A percentile compares a stretch with the other conserved stretches of the same genome.
phyloP scores from a whole-genome alignment of 2,113 vertebrate genomes.

The Pao palembangensis region DNA sequence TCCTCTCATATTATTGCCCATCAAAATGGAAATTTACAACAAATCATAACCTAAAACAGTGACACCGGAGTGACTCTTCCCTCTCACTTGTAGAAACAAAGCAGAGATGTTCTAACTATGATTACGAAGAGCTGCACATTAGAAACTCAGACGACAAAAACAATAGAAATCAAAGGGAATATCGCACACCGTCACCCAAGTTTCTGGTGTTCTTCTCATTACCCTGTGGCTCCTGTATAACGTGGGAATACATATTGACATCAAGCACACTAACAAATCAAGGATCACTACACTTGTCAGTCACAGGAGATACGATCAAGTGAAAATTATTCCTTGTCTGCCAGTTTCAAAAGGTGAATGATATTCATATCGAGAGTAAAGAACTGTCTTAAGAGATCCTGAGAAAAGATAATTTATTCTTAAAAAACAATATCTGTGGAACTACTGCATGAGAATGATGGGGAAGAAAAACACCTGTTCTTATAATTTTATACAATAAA shows the following conservation, averaged over 20 bases:
- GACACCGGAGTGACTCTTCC: conserved; percentile 4
- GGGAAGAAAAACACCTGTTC: background rate
- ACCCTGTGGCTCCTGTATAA: background rate
- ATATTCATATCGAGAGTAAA: background rate
- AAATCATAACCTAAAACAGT: conserved; percentile 23
- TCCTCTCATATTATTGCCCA: conserved; percentile 33
- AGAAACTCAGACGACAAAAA: conserved; percentile 16
- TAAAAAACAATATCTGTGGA: background rate
- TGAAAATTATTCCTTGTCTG: background rate
- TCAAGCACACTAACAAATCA: conserved; percentile 1
- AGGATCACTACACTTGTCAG: conserved; percentile 3
- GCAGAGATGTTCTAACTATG: too few relatives aligned
- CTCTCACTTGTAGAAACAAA: conserved; percentile 13
- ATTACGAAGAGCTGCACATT: background rate
- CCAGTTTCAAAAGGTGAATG: conserved; percentile 2
- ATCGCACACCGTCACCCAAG: conserved; percentile 2
- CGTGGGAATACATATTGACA: conserved; percentile 11
- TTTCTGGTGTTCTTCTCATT: conserved; percentile 7
- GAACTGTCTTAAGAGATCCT: conserved; percentile 2
- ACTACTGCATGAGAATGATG: background rate
- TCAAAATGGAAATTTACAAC: conserved; percentile 24
- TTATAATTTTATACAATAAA: background rate
- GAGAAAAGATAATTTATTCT: conserved; percentile 1
- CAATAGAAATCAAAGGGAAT: conserved; percentile 17
- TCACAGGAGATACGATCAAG: background rate